These are phyloP conservation scores for Actias luna DNA, from an alignment of 2,888 invertebrate species.

Conservation along the genomic window DNA sequence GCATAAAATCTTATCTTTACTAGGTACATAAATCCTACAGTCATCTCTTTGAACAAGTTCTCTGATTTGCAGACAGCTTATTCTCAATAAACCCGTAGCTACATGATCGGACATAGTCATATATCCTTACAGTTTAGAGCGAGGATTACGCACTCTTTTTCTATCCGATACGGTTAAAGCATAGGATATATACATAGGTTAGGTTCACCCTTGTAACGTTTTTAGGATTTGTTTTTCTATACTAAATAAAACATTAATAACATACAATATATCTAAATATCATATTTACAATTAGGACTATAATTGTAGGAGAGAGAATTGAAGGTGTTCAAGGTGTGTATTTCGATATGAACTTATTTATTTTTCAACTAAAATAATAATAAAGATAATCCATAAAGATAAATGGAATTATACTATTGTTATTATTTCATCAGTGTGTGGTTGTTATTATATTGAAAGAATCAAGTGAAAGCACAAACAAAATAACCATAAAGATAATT, in stretches of 20 bases:
- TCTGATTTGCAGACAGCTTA: slow-evolving; percentile 10
- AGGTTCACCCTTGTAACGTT: slow-evolving; percentile 30
- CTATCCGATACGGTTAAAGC: slow-evolving; percentile 43
- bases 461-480: too few relatives aligned
- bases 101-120: slow-evolving; percentile 33
- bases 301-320: too few relatives aligned
- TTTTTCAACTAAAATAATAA: too few relatives aligned
- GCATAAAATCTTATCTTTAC: slow-evolving; percentile 10
- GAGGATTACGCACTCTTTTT: slow-evolving; percentile 45
- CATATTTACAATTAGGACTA: too few relatives aligned
- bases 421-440: too few relatives aligned
- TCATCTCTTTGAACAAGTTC: slow-evolving; percentile 5
- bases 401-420: too few relatives aligned
- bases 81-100: slow-evolving; percentile 24
- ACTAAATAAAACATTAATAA: slow-evolving; percentile 17
- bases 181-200: slow-evolving; percentile 45
- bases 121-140: slow-evolving; percentile 43
- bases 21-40: slow-evolving; percentile 1
- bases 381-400: too few relatives aligned
- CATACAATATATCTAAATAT: too few relatives aligned
- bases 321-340: too few relatives aligned
- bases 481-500: too few relatives aligned
- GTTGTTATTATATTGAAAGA: too few relatives aligned
- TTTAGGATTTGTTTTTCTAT: neutral
- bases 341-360: too few relatives aligned